Percentiles rank a stretch among this genome's conserved stretches.
Conservation (phyloP, 1,140 invertebrate genomes). For the Araneus ventricosus region DNA sequence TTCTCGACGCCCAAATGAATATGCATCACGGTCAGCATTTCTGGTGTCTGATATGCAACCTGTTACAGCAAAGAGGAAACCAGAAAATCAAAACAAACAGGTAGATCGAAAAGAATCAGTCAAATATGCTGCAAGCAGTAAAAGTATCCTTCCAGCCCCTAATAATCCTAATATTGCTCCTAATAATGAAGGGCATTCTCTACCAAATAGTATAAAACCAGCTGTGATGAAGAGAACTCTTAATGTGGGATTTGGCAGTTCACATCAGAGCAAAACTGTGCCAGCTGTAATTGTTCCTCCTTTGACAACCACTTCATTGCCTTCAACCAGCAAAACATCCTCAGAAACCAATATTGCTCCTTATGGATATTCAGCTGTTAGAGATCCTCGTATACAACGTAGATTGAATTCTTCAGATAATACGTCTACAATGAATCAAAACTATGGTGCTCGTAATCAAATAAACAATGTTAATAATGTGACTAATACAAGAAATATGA, state of each 20-base stretch:
- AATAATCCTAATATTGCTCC: not conserved
- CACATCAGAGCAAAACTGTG: not conserved
- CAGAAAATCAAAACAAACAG: not conserved
- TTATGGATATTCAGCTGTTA: not conserved
- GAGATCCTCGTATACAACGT: not conserved
- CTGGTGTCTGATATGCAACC: not conserved
- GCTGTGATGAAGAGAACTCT: no score
- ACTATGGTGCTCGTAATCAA: no score
- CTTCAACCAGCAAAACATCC: no score
- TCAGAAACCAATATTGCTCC: no score
- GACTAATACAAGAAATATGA: no score
- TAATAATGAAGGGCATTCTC: not conserved
- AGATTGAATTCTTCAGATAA: not conserved
- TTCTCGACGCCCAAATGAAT: not conserved
- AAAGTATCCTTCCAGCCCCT: not conserved
- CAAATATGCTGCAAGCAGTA: not conserved
- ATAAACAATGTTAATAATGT: no score
- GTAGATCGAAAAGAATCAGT: not conserved
- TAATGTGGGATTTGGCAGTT: not conserved
- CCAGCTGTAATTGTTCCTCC: not conserved
- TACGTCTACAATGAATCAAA: not conserved
- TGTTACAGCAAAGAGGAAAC: not conserved
- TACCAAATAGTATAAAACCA: not conserved
- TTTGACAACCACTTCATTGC: not conserved
- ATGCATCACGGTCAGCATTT: not conserved